Base-by-base conservation (phyloP, 2,888 invertebrate species). In the Seira ritae region DNA sequence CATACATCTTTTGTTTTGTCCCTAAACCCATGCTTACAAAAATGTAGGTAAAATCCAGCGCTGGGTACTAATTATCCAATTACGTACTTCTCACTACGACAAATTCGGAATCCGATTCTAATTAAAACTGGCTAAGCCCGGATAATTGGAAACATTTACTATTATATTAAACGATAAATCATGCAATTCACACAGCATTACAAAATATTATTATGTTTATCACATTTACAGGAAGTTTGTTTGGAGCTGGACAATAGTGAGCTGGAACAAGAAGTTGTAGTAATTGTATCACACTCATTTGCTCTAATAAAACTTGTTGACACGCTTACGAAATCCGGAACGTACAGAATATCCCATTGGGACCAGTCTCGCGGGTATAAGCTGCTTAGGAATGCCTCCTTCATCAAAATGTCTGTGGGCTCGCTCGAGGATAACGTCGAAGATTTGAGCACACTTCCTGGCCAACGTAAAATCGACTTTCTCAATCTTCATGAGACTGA, bases 281-380 rank as follows among this genome's bases (percentile, higher is more conserved):
- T 80, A 6, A 77, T 85, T 22, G 81, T 85, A 4, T 85, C 84
- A 8, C 84, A 85, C 22, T 85, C 84, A 60, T 81, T 81, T 60
- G 84, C 84, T 22, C 70, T 85, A 19, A 85, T 85, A 66, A 85
- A 85, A 68, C 81, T 85, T 67, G 62, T 85, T 46, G 81, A 85
- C 62, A 78, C 80, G 67, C 66, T 85, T 22, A 81, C 81, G 3
- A 77, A 72, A 50, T 84, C 84, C 0, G 80, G 77, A 78, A 66
- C 77, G n/a, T 85, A 85, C 50, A 67, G 77, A 37, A 70, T 85
- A 1, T 31, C 70, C 70, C 80, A 81, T 24, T 85, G 84, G 84
- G 84, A 85, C 68, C 81, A 85, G 17, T 74, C 71, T 17, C 73
- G 74, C 22, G 84, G 84, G 12, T 85, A 72, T 67, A 85, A 85